Evolutionary conservation across 2,888 invertebrate genomes (phyloP).

Genomic region (Parnassius apollo): DNA sequence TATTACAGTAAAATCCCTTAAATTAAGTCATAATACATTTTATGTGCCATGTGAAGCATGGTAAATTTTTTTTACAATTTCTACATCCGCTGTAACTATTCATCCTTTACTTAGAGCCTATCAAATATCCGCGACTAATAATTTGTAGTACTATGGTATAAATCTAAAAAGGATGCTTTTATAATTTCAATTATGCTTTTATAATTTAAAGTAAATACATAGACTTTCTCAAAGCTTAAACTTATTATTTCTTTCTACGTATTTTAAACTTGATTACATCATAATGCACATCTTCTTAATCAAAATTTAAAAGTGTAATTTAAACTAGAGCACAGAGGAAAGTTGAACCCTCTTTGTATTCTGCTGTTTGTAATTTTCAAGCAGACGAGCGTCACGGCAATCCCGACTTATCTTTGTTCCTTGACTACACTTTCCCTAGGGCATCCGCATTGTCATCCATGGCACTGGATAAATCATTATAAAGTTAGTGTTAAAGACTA

Average conservation of each 20-base stretch:
- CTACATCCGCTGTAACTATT: too few relatives aligned
- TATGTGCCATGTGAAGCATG: too few relatives aligned
- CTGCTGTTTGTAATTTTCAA: constrained; percentile 70
- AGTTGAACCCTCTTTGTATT: constrained; percentile 58
- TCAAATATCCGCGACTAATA: too few relatives aligned
- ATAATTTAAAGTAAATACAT: too few relatives aligned
- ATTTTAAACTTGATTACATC: constrained; percentile 7
- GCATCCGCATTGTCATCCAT: constrained; percentile 44
- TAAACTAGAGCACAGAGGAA: constrained; percentile 46
- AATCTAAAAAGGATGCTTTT: too few relatives aligned
- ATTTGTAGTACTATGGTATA: too few relatives aligned
- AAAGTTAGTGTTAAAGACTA: constrained; percentile 28
- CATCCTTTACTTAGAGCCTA: too few relatives aligned
- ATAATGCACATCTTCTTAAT: constrained; percentile 26
- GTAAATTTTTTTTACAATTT: too few relatives aligned
- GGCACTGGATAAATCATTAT: constrained; percentile 36
- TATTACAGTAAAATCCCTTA: too few relatives aligned
- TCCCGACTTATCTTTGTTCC: constrained; percentile 76
- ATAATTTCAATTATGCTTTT: too few relatives aligned
- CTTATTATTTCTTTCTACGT: neutral
- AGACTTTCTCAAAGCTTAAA: too few relatives aligned
- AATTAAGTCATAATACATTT: too few relatives aligned
- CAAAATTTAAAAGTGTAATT: constrained; percentile 35
- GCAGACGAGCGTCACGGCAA: constrained; percentile 66
- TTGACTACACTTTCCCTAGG: constrained; percentile 76